These are phyloP conservation scores for Artibeus lituratus DNA, from an alignment of 2,797 vertebrate species.

Conservation along the genomic window DNA sequence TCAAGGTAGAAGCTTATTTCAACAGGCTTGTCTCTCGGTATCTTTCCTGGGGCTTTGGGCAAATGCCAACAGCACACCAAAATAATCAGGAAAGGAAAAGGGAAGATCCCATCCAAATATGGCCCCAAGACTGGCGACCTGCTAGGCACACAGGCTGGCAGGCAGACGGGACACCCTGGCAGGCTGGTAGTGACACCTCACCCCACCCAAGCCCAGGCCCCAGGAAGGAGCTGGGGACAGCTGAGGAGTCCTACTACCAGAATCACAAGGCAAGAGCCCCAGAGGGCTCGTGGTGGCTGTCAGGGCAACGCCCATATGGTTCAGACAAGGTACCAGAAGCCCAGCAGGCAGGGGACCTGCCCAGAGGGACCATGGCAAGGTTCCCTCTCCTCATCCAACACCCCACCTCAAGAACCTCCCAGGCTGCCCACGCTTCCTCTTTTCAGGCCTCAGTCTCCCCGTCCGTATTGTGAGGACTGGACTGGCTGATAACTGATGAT, in stretches of 20 bases:
- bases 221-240: background rate
- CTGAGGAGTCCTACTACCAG: background rate
- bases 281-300: background rate
- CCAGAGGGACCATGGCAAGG: background rate
- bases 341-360: background rate
- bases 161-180: background rate
- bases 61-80: constrained; percentile 38
- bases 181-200: background rate
- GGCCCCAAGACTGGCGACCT: background rate
- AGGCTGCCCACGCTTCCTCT: background rate
- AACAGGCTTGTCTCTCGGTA: constrained; percentile 10
- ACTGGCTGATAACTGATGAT: background rate
- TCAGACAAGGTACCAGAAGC: constrained; percentile 1
- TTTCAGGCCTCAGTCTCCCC: background rate
- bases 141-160: background rate
- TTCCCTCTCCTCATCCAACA: background rate
- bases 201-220: background rate
- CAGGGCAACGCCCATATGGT: background rate
- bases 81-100: constrained; percentile 19
- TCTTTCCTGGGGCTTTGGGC: background rate
- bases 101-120: background rate
- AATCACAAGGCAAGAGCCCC: background rate
- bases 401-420: background rate
- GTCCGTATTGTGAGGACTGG: background rate
- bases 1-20: background rate